phyloP scores from a whole-genome alignment of 2,797 vertebrate genomes.

The Corythornis leucogaster region DNA sequence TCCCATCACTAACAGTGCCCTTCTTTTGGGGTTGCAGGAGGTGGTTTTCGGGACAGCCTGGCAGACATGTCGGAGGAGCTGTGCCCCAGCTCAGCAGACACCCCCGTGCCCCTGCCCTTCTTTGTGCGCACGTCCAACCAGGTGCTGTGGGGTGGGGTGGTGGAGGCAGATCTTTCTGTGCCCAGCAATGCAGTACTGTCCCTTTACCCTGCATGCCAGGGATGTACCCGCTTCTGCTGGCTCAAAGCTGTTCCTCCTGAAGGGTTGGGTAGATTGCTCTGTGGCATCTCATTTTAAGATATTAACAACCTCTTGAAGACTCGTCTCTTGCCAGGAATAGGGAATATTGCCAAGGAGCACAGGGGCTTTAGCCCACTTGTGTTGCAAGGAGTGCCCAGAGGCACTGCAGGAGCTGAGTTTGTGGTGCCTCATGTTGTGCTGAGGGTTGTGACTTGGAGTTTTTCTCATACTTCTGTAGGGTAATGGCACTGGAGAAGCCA shows the following conservation, averaged over 20 bases:
- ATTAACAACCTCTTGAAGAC: neutral
- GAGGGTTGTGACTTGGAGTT: neutral
- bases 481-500: conserved; percentile 88
- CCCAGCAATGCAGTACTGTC: neutral
- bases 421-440: neutral
- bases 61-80: conserved; percentile 98
- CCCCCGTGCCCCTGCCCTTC: conserved; percentile 92
- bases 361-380: neutral
- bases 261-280: neutral
- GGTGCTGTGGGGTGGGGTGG: conserved; percentile 70
- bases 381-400: neutral
- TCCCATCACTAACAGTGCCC: neutral
- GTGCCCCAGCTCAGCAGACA: conserved; percentile 94
- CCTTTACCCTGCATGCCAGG: neutral
- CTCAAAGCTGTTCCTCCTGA: neutral
- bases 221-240: accelerated
- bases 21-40: conserved; percentile 78
- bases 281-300: neutral
- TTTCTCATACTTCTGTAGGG: conserved; percentile 79
- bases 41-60: conserved; percentile 96
- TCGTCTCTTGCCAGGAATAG: neutral
- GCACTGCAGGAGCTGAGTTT: neutral
- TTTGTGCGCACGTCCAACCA: conserved; percentile 95
- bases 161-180: neutral
- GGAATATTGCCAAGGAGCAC: neutral